A percentile compares a stretch with the other conserved stretches of the same genome.
These are phyloP conservation scores for Latrodectus elegans DNA, from an alignment of 2,888 invertebrate genomes.

Conservation along the genomic window DNA sequence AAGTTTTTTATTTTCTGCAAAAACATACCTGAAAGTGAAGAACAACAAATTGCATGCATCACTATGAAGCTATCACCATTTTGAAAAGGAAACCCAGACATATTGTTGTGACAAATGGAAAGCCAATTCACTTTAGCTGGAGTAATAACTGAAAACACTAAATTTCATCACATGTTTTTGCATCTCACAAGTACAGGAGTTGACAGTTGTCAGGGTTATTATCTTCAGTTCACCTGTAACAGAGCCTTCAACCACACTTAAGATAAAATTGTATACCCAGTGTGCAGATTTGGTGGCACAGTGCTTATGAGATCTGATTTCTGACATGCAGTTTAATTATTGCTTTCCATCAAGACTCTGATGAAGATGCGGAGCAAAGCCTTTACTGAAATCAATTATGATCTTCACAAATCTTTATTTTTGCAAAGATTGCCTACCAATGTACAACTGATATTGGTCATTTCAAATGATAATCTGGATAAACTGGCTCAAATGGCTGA, in stretches of 20 bases:
- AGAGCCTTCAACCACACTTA: background rate
- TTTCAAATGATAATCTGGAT: background rate
- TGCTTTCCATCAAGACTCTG: background rate
- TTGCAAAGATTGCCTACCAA: background rate
- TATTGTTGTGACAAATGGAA: conserved; percentile 12
- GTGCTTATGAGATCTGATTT: background rate
- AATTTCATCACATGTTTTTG: background rate
- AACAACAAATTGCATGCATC: background rate
- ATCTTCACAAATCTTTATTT: background rate
- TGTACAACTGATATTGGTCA: background rate
- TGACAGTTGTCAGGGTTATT: background rate
- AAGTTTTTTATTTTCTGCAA: too few species aligned
- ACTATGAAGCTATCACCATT: background rate
- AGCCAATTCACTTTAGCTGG: background rate
- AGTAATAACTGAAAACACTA: background rate
- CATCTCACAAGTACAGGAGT: background rate
- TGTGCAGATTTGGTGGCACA: background rate
- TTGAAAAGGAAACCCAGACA: background rate
- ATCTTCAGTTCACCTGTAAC: background rate
- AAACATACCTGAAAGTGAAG: too few species aligned
- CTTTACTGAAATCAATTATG: background rate
- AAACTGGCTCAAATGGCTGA: background rate
- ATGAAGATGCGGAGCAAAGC: conserved; percentile 5
- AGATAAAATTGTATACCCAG: background rate
- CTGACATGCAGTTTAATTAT: background rate